These are phyloP conservation scores for Mesocentrotus franciscanus DNA, from an alignment of 53 echinoderm and acorn worm genomes.

Conservation along the genomic window DNA sequence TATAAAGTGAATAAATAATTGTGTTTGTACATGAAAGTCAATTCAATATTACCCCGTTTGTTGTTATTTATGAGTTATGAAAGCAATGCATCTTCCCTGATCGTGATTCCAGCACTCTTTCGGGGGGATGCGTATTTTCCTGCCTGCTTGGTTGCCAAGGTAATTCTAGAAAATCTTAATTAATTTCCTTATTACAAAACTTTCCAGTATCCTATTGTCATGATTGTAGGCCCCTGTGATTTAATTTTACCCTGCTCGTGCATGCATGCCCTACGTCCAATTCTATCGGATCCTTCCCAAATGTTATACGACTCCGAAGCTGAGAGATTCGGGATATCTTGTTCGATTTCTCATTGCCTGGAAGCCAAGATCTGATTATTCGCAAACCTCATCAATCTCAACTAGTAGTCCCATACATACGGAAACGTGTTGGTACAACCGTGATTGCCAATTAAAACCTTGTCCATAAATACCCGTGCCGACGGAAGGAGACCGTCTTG, in stretches of 20 bases:
- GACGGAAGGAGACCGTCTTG: conserved; percentile 23
- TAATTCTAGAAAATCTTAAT: conserved; percentile 10
- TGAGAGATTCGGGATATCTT: conserved; percentile 44
- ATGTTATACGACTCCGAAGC: conserved; percentile 52
- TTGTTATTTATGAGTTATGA: neutral
- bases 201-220: neutral
- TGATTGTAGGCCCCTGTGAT: conserved; percentile 22
- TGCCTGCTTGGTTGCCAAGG: neutral
- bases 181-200: conserved; percentile 38
- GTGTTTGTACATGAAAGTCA: neutral
- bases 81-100: neutral
- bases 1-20: too few relatives aligned
- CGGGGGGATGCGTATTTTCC: neutral
- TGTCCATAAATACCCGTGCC: conserved; percentile 61
- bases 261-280: conserved; percentile 22
- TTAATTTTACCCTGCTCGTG: conserved; percentile 32
- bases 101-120: neutral
- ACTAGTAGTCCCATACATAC: conserved; percentile 52
- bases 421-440: conserved; percentile 67
- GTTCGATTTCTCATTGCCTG: conserved; percentile 55
- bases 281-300: conserved; percentile 1
- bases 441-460: conserved; percentile 69
- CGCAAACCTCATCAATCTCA: conserved; percentile 64
- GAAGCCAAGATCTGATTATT: conserved; percentile 62
- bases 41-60: neutral